A percentile compares a stretch with the other conserved stretches of the same genome.
Evolutionary conservation across 2,888 invertebrate species (phyloP).

Genomic region (Synergus gifuensis): DNA sequence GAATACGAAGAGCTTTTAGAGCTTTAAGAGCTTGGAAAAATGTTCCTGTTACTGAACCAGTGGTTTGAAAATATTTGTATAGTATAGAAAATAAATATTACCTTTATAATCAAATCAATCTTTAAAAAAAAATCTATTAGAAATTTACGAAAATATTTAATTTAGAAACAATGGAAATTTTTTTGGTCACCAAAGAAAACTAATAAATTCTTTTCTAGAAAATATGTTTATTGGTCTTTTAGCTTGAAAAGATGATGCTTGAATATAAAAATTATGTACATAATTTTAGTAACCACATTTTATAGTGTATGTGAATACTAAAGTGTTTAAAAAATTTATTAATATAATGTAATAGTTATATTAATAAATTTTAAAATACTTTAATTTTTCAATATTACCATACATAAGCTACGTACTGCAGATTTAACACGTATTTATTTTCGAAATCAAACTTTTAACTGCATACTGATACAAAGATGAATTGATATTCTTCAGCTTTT

Average conservation of each 20-base stretch:
- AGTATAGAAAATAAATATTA: too few relatives aligned
- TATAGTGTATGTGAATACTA: too few relatives aligned
- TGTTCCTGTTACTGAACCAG: background rate
- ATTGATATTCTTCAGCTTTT: constrained; percentile 64
- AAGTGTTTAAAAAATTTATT: too few relatives aligned
- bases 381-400: background rate
- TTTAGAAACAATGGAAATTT: too few relatives aligned
- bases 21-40: background rate
- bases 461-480: constrained; percentile 62
- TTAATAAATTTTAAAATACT: background rate
- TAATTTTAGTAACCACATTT: background rate
- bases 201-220: background rate
- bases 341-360: background rate
- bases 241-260: background rate
- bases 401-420: background rate
- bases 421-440: constrained; percentile 25
- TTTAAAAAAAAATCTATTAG: background rate
- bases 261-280: background rate
- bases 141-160: too few relatives aligned
- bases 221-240: background rate
- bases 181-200: too few relatives aligned
- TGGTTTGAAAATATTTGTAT: background rate
- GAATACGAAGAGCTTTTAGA: background rate
- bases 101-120: too few relatives aligned
- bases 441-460: constrained; percentile 49